Conservation (phyloP, 1,140 invertebrate genomes). For the Pseudoatta argentina region DNA sequence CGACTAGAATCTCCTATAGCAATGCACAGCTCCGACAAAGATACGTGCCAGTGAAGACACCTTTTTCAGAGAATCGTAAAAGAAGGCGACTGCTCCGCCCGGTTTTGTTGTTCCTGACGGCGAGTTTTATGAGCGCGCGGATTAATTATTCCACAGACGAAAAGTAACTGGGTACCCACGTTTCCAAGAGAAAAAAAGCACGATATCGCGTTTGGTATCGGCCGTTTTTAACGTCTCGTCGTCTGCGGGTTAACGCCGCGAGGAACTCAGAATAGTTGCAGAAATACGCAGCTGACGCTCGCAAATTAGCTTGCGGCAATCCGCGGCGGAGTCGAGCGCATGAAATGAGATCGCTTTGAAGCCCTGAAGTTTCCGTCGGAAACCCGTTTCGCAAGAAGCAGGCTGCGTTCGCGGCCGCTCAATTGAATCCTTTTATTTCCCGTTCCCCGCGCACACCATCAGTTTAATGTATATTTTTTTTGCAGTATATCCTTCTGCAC, state of each 20-base stretch:
- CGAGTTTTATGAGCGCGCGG: conserved; percentile 51
- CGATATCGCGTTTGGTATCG: conserved; percentile 48
- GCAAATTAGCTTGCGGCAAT: conserved; percentile 74
- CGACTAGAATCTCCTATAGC: conserved; percentile 10
- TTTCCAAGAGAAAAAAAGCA: conserved; percentile 4
- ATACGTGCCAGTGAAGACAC: not conserved
- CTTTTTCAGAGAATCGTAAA: conserved; percentile 53
- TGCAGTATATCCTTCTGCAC: not conserved
- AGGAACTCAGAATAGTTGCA: conserved; percentile 73
- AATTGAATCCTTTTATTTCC: conserved; percentile 62
- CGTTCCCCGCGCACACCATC: not conserved
- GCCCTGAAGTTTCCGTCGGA: conserved; percentile 41
- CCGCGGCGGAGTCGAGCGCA: conserved; percentile 64
- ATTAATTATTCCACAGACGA: conserved; percentile 52
- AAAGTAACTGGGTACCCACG: not conserved
- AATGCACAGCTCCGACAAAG: not conserved
- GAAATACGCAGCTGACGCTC: conserved; percentile 73
- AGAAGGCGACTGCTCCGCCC: not conserved
- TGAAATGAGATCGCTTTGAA: conserved; percentile 63
- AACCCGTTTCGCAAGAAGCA: conserved; percentile 63
- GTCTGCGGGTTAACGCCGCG: conserved; percentile 58
- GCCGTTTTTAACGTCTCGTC: conserved; percentile 57
- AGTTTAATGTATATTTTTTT: conserved; percentile 3
- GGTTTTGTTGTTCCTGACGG: conserved; percentile 10
- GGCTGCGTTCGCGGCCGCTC: conserved; percentile 40